phyloP scores from a whole-genome alignment of 64 coral and sea anemone genomes.

The Montipora foliosa region DNA sequence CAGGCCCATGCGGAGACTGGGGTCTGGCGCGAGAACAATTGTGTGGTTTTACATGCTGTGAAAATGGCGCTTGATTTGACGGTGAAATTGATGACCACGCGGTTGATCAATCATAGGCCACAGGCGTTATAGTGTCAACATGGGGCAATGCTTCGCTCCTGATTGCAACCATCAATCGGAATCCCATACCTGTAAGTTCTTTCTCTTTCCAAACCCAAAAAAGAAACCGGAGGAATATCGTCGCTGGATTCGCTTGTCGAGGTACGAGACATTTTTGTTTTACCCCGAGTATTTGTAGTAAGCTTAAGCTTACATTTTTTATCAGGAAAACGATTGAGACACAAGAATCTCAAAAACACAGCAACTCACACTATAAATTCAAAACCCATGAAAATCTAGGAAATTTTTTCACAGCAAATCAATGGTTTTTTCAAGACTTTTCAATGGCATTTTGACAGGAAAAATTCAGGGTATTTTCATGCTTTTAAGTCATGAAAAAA shows the following conservation, averaged over 20 bases:
- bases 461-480: no score
- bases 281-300: neutral
- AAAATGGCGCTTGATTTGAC: neutral
- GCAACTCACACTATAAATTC: neutral
- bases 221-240: slow-evolving; percentile 17
- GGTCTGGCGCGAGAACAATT: no score
- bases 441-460: no score
- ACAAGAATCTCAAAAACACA: neutral
- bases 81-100: neutral
- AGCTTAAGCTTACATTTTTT: neutral
- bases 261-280: neutral
- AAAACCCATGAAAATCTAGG: no score
- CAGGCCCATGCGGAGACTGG: no score
- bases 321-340: neutral
- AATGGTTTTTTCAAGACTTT: no score
- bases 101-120: neutral
- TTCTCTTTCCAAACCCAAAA: slow-evolving; percentile 35
- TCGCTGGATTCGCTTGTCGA: slow-evolving; percentile 4
- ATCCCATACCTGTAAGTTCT: slow-evolving; percentile 52
- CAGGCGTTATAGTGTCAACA: neutral
- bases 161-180: slow-evolving; percentile 55
- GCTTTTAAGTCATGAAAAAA: no score
- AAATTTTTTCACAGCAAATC: no score
- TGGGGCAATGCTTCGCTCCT: slow-evolving; percentile 57
- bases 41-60: no score